Percentiles rank a stretch among this genome's conserved stretches.
phyloP scores from a whole-genome alignment of 2,797 vertebrate species.

The Huso huso region DNA sequence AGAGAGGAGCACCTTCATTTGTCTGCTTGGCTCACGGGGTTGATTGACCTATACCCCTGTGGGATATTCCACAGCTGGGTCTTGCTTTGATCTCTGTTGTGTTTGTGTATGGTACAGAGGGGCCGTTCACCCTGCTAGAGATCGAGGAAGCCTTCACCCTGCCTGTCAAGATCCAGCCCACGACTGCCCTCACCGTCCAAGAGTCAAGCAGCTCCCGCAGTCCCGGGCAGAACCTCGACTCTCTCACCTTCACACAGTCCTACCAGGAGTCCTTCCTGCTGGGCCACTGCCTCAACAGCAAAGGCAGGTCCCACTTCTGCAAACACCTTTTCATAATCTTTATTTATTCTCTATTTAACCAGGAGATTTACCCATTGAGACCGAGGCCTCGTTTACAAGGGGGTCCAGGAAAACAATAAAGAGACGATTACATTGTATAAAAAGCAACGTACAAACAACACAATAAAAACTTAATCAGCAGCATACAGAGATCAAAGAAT shows the following conservation, averaged over 20 bases:
- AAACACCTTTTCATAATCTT: background rate
- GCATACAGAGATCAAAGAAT: too few species aligned
- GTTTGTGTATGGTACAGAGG: background rate
- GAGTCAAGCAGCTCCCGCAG: constrained; percentile 14
- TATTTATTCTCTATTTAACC: background rate
- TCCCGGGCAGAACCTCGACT: constrained; percentile 11
- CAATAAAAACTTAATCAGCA: background rate
- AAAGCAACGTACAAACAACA: background rate
- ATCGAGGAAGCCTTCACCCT: constrained; percentile 15
- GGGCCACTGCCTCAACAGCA: constrained; percentile 19
- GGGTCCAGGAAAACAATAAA: background rate
- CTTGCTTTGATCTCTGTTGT: too few species aligned
- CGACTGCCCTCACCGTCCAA: constrained; percentile 6
- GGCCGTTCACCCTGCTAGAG: constrained; percentile 11
- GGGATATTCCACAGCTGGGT: too few species aligned
- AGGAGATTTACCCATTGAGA: too few species aligned
- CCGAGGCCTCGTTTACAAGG: background rate
- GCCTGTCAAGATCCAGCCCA: constrained; percentile 13
- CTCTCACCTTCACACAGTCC: constrained; percentile 17
- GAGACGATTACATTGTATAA: background rate
- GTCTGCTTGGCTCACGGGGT: too few species aligned
- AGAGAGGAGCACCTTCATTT: too few species aligned
- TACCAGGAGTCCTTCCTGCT: constrained; percentile 23
- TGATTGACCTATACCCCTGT: too few species aligned
- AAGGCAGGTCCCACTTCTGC: constrained; percentile 5